Percentiles rank a stretch among this genome's conserved stretches.
These are phyloP conservation scores for Poicephalus meyeri DNA, from an alignment of 2,113 vertebrate genomes.

Conservation along the genomic window DNA sequence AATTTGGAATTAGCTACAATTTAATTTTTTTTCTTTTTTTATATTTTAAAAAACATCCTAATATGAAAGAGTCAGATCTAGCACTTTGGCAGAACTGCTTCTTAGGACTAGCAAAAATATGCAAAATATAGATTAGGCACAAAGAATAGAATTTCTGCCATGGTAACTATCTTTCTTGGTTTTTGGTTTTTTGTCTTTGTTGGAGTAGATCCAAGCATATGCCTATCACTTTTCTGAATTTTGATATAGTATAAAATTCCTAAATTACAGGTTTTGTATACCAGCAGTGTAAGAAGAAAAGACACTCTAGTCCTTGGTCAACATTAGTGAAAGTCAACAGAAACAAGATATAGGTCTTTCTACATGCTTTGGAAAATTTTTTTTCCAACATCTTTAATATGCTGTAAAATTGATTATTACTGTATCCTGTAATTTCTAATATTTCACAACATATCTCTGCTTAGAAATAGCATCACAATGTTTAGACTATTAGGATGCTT, in stretches of 20 bases:
- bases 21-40: background rate
- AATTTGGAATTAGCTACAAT: background rate
- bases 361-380: rapidly evolving
- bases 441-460: background rate
- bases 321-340: rapidly evolving
- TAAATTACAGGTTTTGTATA: background rate
- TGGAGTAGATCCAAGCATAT: background rate
- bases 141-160: background rate
- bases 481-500: background rate
- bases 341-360: rapidly evolving
- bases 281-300: rapidly evolving
- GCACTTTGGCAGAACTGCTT: rapidly evolving
- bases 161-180: rapidly evolving
- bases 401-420: background rate
- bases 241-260: background rate
- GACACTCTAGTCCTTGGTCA: background rate
- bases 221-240: background rate
- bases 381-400: rapidly evolving
- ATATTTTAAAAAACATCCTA: background rate
- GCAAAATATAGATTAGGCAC: rapidly evolving
- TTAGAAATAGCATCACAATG: background rate
- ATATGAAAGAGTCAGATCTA: background rate
- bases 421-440: rapidly evolving
- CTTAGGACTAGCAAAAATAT: rapidly evolving
- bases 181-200: background rate